Base-by-base conservation (phyloP, 2,888 invertebrate genomes). In the Phorcus lineatus region DNA sequence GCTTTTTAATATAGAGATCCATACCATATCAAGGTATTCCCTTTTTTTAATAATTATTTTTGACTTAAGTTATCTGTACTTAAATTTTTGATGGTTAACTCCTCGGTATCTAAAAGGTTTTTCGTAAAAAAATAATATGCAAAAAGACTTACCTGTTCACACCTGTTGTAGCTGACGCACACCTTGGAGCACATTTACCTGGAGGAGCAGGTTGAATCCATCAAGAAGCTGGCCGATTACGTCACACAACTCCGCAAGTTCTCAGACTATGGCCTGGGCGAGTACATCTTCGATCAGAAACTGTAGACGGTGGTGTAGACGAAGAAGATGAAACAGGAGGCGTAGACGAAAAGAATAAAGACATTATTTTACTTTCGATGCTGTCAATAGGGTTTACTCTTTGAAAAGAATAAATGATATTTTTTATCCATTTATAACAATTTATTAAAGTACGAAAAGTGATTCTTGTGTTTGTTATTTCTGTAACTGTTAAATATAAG, bases 181-280 rank as follows among this genome's bases (percentile, higher is more conserved):
- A 76, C 87, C 31, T 79, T 90, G 79, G 90, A 90, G 81, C 88
- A 89, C 79, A 84, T 85, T 17, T 90, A 86, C 79, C 82, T 90
- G 55, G 88, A 88, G 67, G 90, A 90, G 77, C 90, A 90, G 77
- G 88, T 90, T 2, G 81, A 83, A 0, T 82, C 88, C 57, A 90
- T 90, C 74, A 89, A 89, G 82, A 81, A 84, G 28, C 77, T 90
- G n/a, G 88, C 82, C 1, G 88, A 89, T 76, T 85, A 85, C 79
- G 84, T 90, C 78, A 84, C 86, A 9, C 83, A 87, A 66, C 84
- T 90, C 36, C 76, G 81, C 13, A 82, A 81, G 24, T 85, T 84
- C 77, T 77, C 78, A 36, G 83, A 82, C 57, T 83, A 85, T 77
- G 81, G 80, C 47, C 83, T 86, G 28, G 85, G 85, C 16, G 85